These are phyloP conservation scores for Crotalus horridus DNA, from an alignment of 2,113 vertebrate genomes.

Conservation along the genomic window DNA sequence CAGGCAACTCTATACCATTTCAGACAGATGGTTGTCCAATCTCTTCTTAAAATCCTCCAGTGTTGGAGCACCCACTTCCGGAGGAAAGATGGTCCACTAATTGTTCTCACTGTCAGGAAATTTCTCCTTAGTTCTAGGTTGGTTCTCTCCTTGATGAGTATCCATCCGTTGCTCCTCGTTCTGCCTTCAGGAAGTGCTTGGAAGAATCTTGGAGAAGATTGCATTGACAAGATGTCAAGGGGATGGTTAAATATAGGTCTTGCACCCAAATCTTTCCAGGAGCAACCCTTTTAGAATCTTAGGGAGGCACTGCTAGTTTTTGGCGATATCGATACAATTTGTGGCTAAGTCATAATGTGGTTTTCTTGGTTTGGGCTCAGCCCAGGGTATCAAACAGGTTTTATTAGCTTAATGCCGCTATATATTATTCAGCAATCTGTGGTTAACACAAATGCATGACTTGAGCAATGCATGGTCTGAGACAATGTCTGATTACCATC, in stretches of 20 bases:
- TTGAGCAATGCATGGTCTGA: background rate
- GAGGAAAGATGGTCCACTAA: too few relatives aligned
- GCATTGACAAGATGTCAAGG: background rate
- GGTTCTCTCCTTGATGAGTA: too few relatives aligned
- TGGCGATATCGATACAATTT: background rate
- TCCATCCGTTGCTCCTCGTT: too few relatives aligned
- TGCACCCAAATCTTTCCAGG: background rate
- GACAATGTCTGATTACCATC: background rate
- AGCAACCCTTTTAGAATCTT: background rate
- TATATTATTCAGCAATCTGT: background rate
- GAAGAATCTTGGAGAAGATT: too few relatives aligned
- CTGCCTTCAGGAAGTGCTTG: too few relatives aligned
- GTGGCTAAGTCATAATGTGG: background rate
- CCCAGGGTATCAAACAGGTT: background rate
- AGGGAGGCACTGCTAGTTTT: background rate
- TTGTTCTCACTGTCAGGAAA: too few relatives aligned
- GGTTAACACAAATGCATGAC: background rate
- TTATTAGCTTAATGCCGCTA: background rate
- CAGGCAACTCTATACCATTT: too few relatives aligned
- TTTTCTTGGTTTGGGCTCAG: background rate
- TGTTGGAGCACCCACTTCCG: too few relatives aligned
- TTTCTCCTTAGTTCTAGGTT: too few relatives aligned
- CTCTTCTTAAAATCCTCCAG: too few relatives aligned
- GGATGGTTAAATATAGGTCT: background rate
- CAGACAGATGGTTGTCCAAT: too few relatives aligned